These are phyloP conservation scores for Perca fluviatilis DNA, from an alignment of 2,113 vertebrate species.

Conservation along the genomic window DNA sequence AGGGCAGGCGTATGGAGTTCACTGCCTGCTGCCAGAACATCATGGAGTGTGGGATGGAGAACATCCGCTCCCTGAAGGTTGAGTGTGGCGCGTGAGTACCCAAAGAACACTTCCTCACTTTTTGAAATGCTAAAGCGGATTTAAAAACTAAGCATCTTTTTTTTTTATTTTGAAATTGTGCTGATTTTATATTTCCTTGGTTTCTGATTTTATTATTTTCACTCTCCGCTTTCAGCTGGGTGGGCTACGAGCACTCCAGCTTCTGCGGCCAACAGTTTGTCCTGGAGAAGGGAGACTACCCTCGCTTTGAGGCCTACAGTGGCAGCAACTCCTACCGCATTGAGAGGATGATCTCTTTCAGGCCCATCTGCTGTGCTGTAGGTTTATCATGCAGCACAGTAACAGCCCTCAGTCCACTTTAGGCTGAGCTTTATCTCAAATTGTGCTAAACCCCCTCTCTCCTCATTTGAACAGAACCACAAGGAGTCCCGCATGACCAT, in stretches of 20 bases:
- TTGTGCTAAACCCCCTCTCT: not conserved
- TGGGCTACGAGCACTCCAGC: slow-evolving; percentile 96
- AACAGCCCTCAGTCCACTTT: not conserved
- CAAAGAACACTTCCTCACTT: not conserved
- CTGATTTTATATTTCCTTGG: not conserved
- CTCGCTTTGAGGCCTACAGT: slow-evolving; percentile 95
- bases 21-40: slow-evolving; percentile 93
- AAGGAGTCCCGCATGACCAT: slow-evolving; percentile 95
- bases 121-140: not conserved
- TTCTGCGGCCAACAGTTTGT: slow-evolving; percentile 97
- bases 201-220: not conserved
- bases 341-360: slow-evolving; percentile 97
- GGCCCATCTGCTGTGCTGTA: slow-evolving; percentile 95
- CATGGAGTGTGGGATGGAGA: slow-evolving; percentile 93
- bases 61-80: slow-evolving; percentile 95
- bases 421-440: not conserved
- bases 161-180: not conserved
- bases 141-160: not conserved
- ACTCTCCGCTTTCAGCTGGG: slow-evolving; percentile 86
- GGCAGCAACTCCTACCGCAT: slow-evolving; percentile 97
- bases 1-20: slow-evolving; percentile 96
- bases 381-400: slow-evolving; percentile 62
- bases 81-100: slow-evolving; percentile 94
- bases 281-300: slow-evolving; percentile 98
- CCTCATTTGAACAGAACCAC: slow-evolving; percentile 86